Evolutionary conservation across 1,140 invertebrate genomes (phyloP), one percentile per base, ranked within the genome.

Genomic region (Chymomyza costata): DNA sequence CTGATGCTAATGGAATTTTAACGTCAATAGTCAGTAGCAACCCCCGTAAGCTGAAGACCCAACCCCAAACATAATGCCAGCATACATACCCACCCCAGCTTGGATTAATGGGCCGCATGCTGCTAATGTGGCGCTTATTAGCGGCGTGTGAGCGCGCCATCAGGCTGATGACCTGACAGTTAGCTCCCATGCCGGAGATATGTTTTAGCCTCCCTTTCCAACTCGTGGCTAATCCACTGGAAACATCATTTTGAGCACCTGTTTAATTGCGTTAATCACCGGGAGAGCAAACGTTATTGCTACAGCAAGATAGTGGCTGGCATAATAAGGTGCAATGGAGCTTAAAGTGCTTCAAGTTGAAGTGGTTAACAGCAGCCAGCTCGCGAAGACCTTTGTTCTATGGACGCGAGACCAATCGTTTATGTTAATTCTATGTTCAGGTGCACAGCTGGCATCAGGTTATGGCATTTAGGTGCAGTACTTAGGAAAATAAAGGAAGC

Each of bases 221-320:
- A 28, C 19, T 37, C 25, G 45, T 44, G 61, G 28, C 63, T 83
- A 81, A 83, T 83, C 82, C 65, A 78, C 46, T 69, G 81, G 74
- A 78, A 83, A 78, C 76, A 83, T 82, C 81, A 83, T 83, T 83
- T 64, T 74, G 82, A 83, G 81, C 82, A 83, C 82, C 82, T 83
- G 82, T 82, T 81, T 83, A 83, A 83, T 83, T 83, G 82, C 82
- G 65, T 81, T 83, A 83, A 83, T 83, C 74, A 78, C 66, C 67
- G 55, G 59, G 5, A 34, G 19, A 78, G 65, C 71, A 65, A 73
- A 61, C 73, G 65, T 78, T 80, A 78, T 70, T 55, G 63, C 59
- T 62, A 49, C n/a, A n/a, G n/a, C n/a, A n/a, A n/a, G n/a, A n/a
- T 17, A 34, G 39, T 34, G 34, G 56, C 37, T 47, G 43, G n/a